These are phyloP conservation scores for Zosterops japonicus DNA, from an alignment of 2,113 vertebrate species.

Conservation along the genomic window DNA sequence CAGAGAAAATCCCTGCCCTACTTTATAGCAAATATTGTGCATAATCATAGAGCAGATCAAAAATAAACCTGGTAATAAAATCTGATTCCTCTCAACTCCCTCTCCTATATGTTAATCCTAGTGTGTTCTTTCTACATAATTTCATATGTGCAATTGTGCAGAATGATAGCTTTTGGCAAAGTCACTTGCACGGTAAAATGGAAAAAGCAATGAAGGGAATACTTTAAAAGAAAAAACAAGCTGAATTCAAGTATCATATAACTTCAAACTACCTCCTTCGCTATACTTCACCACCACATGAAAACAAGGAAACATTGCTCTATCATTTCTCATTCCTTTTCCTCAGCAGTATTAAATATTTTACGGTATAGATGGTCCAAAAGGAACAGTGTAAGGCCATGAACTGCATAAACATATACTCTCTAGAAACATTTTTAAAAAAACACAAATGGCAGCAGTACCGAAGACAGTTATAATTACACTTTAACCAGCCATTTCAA, in stretches of 20 bases:
- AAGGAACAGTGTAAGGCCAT: conserved; percentile 18
- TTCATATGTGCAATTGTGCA: neutral
- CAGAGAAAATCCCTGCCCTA: neutral
- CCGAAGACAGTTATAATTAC: conserved; percentile 18
- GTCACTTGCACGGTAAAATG: conserved; percentile 6
- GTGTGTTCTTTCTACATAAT: neutral
- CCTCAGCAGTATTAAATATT: conserved; percentile 40
- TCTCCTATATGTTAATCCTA: neutral
- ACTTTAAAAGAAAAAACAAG: conserved; percentile 23
- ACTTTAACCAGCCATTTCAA: conserved; percentile 41
- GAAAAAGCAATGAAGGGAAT: conserved; percentile 17
- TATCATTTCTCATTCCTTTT: conserved; percentile 40
- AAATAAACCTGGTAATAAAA: neutral
- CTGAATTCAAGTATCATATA: conserved; percentile 12
- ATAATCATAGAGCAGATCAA: neutral
- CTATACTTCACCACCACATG: conserved; percentile 4
- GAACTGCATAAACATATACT: conserved; percentile 35
- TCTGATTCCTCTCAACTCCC: neutral
- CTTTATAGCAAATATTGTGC: neutral
- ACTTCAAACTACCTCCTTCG: conserved; percentile 20
- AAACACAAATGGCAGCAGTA: conserved; percentile 11
- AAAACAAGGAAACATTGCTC: conserved; percentile 29
- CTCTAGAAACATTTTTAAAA: conserved; percentile 22
- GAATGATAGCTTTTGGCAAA: conserved; percentile 40
- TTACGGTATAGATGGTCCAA: conserved; percentile 28